Evolutionary conservation across 1,140 invertebrate genomes (phyloP).

Genomic region (Musca domestica): DNA sequence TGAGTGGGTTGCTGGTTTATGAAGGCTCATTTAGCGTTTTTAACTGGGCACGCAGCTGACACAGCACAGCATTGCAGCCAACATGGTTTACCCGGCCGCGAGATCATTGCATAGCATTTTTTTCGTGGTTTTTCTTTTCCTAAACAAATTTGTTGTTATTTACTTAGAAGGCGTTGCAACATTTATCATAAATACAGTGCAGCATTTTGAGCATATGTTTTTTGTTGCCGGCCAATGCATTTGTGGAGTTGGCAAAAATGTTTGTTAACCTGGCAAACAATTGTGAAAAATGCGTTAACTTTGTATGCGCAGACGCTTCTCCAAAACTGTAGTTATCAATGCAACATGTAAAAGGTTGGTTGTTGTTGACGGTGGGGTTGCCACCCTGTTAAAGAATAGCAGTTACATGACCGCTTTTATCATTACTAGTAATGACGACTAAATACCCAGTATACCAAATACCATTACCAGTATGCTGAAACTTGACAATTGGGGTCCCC

Average conservation of each 20-base stretch:
- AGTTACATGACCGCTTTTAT: not conserved
- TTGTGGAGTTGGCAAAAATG: not conserved
- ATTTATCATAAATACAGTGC: slow-evolving; percentile 3
- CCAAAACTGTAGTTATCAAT: not conserved
- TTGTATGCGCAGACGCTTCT: not conserved
- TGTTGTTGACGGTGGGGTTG: not conserved
- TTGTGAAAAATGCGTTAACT: slow-evolving; percentile 15
- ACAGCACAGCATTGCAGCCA: not conserved
- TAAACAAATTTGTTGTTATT: not conserved
- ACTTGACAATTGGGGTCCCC: no score
- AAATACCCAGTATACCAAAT: no score
- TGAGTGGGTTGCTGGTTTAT: slow-evolving; percentile 7
- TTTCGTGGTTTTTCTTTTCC: no score
- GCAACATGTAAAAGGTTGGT: slow-evolving; percentile 18
- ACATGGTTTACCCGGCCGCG: not conserved
- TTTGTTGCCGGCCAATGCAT: no score
- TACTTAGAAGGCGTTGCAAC: not conserved
- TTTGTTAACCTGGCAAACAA: not conserved
- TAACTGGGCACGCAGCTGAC: not conserved
- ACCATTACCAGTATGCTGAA: no score
- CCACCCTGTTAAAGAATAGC: not conserved
- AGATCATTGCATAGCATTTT: no score
- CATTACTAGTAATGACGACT: not conserved
- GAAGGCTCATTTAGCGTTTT: not conserved
- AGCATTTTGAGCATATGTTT: no score